Evolutionary conservation across 2,113 vertebrate species (phyloP).

Genomic region (Gnathonemus echidnorhynchus): DNA sequence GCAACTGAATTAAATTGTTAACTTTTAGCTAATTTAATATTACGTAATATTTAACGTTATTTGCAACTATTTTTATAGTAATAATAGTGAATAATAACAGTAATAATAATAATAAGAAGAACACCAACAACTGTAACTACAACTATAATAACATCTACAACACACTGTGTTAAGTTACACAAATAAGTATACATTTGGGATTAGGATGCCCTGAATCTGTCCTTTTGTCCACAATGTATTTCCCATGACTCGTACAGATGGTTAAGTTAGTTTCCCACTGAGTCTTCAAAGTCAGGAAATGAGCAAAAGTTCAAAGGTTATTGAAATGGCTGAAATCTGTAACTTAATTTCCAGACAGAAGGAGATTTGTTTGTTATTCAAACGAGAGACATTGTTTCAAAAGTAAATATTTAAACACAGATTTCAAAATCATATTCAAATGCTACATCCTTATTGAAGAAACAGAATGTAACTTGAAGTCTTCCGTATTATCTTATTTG

Average conservation of each 20-base stretch:
- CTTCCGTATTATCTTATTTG: neutral
- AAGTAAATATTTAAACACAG: neutral
- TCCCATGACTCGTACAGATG: slow-evolving; percentile 66
- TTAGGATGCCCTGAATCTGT: slow-evolving; percentile 7
- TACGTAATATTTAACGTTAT: neutral
- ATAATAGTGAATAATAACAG: neutral
- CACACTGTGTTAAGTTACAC: neutral
- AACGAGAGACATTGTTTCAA: neutral
- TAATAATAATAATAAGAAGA: neutral
- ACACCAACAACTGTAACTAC: neutral
- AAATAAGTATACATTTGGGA: slow-evolving; percentile 11
- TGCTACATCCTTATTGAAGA: neutral
- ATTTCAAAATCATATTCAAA: neutral
- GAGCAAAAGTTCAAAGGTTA: slow-evolving; percentile 54
- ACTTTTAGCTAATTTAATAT: neutral
- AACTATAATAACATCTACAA: neutral
- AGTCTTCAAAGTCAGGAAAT: slow-evolving; percentile 60
- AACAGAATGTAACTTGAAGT: neutral
- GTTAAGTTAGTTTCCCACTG: slow-evolving; percentile 54
- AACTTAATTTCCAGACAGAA: slow-evolving; percentile 33
- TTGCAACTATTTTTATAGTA: slow-evolving; percentile 12
- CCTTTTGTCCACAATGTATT: slow-evolving; percentile 38
- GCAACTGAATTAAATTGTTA: neutral
- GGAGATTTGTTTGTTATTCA: neutral
- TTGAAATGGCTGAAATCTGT: slow-evolving; percentile 48